Evolutionary conservation across 2,888 invertebrate species (phyloP), one percentile per base, ranked within the genome.

Genomic region (Geophilus truncorum): DNA sequence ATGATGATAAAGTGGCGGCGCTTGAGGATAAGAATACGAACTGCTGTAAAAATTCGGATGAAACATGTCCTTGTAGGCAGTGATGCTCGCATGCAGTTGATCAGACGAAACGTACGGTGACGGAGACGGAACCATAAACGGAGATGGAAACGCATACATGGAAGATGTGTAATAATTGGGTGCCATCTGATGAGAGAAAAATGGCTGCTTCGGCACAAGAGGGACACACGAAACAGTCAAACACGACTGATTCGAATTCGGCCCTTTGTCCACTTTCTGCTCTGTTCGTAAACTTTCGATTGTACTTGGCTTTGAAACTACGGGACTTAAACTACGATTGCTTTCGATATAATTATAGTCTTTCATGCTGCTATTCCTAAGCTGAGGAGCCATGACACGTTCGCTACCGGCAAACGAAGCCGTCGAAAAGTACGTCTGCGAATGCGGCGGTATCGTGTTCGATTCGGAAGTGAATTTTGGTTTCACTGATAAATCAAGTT

Each of bases 51-150:
- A 78, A 79, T 57, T 62, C 25, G 12, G 79, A 25, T 81, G 81
- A 76, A 62, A 40, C 28, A 79, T n/a, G 45, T 81, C 81, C 40
- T 81, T 81, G 36, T 81, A 81, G n/a, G 36, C 36, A 36, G 81
- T 28, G 18, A 79, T 25, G 28, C 40, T 81, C 25, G 70, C 76
- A 15, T 79, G 79, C 18, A 81, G 2, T n/a, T 81, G 81, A 23
- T 81, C 81, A 6, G 79, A 36, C 18, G 40, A n/a, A 28, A 81
- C 23, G 18, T 28, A 30, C 15, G 32, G 79, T 10, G 79, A n/a
- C 30, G 75, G 6, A 78, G 77, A 28, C 32, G 79, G 57, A 18
- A 32, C 28, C 62, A 79, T 28, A 15, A 79, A 79, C 70, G 51
- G 79, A 18, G 79, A n/a, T 21, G 57, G 21, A 18, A 79, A 57